A percentile compares a stretch with the other conserved stretches of the same genome.
Evolutionary conservation across 2,797 vertebrate species (phyloP).

Genomic region (Champsocephalus gunnari): DNA sequence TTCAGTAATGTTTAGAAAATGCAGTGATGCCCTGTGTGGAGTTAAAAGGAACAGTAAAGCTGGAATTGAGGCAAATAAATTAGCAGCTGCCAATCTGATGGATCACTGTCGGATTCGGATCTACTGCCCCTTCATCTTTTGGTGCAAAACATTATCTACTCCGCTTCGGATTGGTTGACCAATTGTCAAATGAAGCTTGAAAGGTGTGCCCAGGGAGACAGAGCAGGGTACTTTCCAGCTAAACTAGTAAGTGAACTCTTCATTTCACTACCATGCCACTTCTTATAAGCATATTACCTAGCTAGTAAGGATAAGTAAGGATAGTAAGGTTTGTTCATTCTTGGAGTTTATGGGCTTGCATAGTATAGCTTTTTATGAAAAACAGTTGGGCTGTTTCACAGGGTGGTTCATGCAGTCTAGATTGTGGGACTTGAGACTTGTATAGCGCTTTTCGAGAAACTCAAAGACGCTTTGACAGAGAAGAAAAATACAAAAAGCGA

Average conservation of each 20-base stretch:
- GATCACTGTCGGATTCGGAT: background rate
- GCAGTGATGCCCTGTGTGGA: background rate
- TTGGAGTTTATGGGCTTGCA: background rate
- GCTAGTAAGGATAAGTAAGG: background rate
- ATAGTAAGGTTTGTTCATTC: background rate
- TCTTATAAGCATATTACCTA: background rate
- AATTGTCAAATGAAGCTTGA: background rate
- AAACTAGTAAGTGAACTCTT: conserved; percentile 19
- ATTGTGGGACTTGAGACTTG: too few species aligned
- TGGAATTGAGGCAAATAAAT: background rate
- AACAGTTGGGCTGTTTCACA: background rate
- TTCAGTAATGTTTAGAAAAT: background rate
- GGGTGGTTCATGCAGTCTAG: too few species aligned
- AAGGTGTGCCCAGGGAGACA: conserved; percentile 18
- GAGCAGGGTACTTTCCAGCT: background rate
- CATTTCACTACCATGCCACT: background rate
- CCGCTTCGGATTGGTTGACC: background rate
- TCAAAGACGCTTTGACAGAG: too few species aligned
- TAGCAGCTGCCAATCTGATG: background rate
- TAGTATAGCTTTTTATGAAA: background rate
- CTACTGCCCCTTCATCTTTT: background rate
- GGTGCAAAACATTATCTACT: background rate
- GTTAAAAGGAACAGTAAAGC: background rate
- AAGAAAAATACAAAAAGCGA: too few species aligned
- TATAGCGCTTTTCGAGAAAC: too few species aligned